These are phyloP conservation scores for Chironomus striatipennis DNA, from an alignment of 1,140 invertebrate species.

Conservation along the genomic window DNA sequence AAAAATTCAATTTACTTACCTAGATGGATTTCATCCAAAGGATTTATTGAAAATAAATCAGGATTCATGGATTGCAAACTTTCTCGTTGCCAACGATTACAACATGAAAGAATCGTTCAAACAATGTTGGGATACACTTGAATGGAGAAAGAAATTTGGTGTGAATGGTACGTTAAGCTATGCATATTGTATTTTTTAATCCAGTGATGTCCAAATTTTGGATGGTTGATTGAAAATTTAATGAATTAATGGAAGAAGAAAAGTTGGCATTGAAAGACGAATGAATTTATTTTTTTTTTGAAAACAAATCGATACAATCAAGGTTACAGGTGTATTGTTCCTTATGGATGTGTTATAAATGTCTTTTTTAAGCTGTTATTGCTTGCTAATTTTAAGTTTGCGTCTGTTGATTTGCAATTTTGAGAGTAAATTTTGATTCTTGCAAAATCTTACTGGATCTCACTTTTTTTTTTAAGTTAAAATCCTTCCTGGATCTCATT, in stretches of 20 bases:
- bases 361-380: too few relatives aligned
- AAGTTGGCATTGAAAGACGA: too few relatives aligned
- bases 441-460: too few relatives aligned
- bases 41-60: background rate
- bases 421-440: too few relatives aligned
- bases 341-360: too few relatives aligned
- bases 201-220: too few relatives aligned
- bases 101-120: slow-evolving; percentile 54
- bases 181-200: background rate
- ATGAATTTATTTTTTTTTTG: background rate
- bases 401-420: too few relatives aligned
- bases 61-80: slow-evolving; percentile 39
- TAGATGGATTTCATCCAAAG: background rate
- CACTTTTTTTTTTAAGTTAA: too few relatives aligned
- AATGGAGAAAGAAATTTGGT: slow-evolving; percentile 73
- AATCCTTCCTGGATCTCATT: too few relatives aligned
- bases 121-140: slow-evolving; percentile 73
- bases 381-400: too few relatives aligned
- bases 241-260: too few relatives aligned
- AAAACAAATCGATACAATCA: background rate
- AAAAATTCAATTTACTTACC: background rate
- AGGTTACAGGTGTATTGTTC: background rate
- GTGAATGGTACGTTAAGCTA: slow-evolving; percentile 57
- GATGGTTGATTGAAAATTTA: too few relatives aligned
- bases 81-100: slow-evolving; percentile 58